A percentile compares a stretch with the other conserved stretches of the same genome.
phyloP scores from a whole-genome alignment of 1,140 invertebrate genomes.

The Drosophila tristis region DNA sequence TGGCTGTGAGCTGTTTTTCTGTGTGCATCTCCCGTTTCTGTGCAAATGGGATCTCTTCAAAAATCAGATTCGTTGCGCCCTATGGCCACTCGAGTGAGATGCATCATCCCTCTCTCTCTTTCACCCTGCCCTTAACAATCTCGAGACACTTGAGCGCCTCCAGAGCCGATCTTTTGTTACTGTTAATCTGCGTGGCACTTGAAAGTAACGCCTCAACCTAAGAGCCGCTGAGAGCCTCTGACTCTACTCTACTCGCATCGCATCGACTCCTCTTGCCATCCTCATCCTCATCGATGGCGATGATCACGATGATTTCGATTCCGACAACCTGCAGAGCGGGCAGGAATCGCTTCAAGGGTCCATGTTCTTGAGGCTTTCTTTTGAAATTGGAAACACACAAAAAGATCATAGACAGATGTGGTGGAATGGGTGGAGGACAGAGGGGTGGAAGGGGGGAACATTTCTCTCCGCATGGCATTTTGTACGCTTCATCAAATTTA shows the following conservation, averaged over 20 bases:
- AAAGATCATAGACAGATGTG: constrained; percentile 51
- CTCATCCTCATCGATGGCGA: constrained; percentile 65
- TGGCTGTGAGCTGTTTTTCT: neutral
- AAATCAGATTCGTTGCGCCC: constrained; percentile 41
- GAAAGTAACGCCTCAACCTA: constrained; percentile 43
- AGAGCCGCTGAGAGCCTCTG: constrained; percentile 10
- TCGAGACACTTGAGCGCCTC: constrained; percentile 61
- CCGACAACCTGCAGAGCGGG: constrained; percentile 62
- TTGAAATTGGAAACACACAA: constrained; percentile 50
- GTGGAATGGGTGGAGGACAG: constrained; percentile 30
- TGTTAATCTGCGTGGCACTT: constrained; percentile 63
- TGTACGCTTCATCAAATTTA: constrained; percentile 77
- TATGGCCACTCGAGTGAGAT: constrained; percentile 22
- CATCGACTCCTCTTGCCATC: constrained; percentile 39
- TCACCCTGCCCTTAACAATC: constrained; percentile 3
- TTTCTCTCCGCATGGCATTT: constrained; percentile 67
- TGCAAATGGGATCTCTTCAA: constrained; percentile 12
- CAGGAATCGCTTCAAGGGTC: constrained; percentile 47
- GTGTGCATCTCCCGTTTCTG: neutral
- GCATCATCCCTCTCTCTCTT: constrained; percentile 12
- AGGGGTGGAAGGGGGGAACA: constrained; percentile 22
- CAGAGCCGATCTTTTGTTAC: constrained; percentile 60
- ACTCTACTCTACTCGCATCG: neutral
- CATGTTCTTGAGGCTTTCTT: constrained; percentile 56
- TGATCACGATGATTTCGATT: constrained; percentile 44